phyloP scores from a whole-genome alignment of 2,113 vertebrate species.

The Microcebus lehilahytsara region DNA sequence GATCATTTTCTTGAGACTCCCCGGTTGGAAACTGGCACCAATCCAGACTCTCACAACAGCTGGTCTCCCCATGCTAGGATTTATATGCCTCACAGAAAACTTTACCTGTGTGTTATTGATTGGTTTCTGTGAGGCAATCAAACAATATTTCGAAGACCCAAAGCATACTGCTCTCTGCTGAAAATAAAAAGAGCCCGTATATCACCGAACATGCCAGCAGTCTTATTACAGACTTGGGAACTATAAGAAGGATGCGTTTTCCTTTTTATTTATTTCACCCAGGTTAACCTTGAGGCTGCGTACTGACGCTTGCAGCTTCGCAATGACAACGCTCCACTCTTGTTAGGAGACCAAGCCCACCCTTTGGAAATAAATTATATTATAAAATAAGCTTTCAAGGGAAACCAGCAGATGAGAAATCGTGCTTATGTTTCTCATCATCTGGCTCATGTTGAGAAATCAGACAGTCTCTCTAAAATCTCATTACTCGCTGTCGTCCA shows the following conservation, averaged over 20 bases:
- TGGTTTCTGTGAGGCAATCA: constrained; percentile 65
- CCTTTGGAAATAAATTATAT: constrained; percentile 49
- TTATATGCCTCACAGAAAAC: constrained; percentile 52
- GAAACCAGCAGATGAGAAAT: constrained; percentile 29
- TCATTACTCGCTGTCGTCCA: background rate
- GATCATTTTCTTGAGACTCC: constrained; percentile 75
- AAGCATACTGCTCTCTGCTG: constrained; percentile 47
- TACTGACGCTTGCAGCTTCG: background rate
- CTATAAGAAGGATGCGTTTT: constrained; percentile 10
- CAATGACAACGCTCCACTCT: background rate
- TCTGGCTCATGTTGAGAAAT: background rate
- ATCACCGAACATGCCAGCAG: constrained; percentile 12
- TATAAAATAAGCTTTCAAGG: constrained; percentile 44
- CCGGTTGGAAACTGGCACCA: constrained; percentile 67
- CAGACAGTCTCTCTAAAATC: background rate
- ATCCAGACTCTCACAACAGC: constrained; percentile 73
- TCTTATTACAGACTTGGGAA: constrained; percentile 38
- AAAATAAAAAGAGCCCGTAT: constrained; percentile 50
- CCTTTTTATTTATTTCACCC: constrained; percentile 34
- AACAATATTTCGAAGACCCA: constrained; percentile 43
- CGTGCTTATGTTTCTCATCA: background rate
- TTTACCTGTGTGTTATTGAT: constrained; percentile 75
- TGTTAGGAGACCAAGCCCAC: background rate
- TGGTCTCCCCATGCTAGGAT: constrained; percentile 68
- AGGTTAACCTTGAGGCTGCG: constrained; percentile 54